Evolutionary conservation across 2,113 vertebrate genomes (phyloP).

Genomic region (Hemibagrus wyckioides): DNA sequence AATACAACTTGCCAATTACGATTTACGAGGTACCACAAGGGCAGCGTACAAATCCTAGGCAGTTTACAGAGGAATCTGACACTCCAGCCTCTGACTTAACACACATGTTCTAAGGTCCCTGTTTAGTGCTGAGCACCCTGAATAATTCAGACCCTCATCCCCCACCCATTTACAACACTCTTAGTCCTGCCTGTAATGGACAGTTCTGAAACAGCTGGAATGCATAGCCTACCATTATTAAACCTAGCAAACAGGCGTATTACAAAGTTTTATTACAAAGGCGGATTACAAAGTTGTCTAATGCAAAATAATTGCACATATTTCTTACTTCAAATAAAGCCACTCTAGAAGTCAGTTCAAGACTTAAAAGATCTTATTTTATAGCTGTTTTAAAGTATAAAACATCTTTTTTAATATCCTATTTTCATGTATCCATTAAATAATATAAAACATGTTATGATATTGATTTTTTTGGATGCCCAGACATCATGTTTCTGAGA

Average conservation of each 20-base stretch:
- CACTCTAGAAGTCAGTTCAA: no score
- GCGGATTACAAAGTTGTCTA: neutral
- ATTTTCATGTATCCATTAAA: neutral
- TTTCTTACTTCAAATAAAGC: neutral
- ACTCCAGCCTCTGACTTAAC: neutral
- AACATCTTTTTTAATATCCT: neutral
- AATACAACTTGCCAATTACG: neutral
- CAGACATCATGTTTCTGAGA: neutral
- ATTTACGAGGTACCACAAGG: neutral
- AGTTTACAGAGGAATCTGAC: neutral
- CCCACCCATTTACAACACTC: neutral
- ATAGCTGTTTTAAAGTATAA: neutral
- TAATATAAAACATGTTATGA: neutral
- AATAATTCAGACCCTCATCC: constrained; percentile 9
- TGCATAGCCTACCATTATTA: neutral
- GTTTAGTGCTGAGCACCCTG: neutral
- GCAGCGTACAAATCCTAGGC: neutral
- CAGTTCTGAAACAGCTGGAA: neutral
- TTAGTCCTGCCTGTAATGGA: neutral
- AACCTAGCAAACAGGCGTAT: neutral
- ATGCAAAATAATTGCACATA: neutral
- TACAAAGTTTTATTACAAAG: neutral
- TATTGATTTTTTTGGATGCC: neutral
- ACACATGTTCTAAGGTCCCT: neutral
- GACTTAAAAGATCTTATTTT: neutral